Base-by-base conservation (phyloP, 2,888 invertebrate genomes). In the Lasioglossum marginatum region DNA sequence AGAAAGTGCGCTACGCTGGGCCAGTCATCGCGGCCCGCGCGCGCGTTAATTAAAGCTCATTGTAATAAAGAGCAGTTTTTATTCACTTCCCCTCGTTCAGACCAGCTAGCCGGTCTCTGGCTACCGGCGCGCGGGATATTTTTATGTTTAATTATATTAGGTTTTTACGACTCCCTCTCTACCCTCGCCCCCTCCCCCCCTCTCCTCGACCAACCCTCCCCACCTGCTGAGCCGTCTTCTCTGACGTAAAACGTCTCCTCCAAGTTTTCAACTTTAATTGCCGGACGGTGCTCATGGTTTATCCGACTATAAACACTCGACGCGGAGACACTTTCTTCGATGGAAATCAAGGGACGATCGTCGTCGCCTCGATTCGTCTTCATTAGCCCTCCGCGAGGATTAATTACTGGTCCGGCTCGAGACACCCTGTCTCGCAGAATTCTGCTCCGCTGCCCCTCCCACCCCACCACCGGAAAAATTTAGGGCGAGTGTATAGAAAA, bases 41-140 rank as follows among this genome's bases (percentile, higher is more conserved):
- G 90, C 90, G 92, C 92, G 93, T 94, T 93, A 93, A 93, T 93
- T 93, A 93, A 93, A 93, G 93, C 93, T 93, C 93, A 94, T 94
- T 94, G 93, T 93, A 93, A 93, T 94, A 93, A 94, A 93, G 93
- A 93, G 91, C 91, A 89, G 91, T 93, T 93, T 93, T 93, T 92
- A 92, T 92, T 93, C 92, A 90, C 92, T 91, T 90, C 90, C 89
- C 87, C 90, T 91, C 91, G 88, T 89, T 92, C 91, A 90, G 79
- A 57, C 85, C 84, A 85, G 89, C 88, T 85, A 87, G 86, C 86
- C 88, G 80, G 86, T 70, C 66, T 77, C 89, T 79, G 83, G 81
- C 84, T 86, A 86, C 83, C 84, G 81, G 75, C 81, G 63, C 63
- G 31, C 63, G 79, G 83, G 85, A 91, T 92, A 94, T 94, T 94